Evolutionary conservation across 53 echinoderm and acorn worm species (phyloP).

Genomic region (Hippasteria phrygiana): DNA sequence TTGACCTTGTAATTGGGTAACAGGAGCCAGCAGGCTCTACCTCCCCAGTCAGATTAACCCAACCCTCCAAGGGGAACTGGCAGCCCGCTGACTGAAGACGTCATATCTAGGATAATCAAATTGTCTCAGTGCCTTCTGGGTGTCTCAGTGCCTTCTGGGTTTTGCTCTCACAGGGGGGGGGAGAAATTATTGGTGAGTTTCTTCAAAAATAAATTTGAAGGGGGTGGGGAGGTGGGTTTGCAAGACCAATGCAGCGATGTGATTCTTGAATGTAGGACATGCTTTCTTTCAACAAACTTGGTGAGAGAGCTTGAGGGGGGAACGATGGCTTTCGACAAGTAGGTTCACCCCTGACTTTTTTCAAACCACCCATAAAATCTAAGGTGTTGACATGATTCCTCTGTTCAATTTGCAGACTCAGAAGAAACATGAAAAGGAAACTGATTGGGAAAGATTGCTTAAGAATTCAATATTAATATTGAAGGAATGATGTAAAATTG

Average conservation of each 20-base stretch:
- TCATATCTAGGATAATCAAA: slow-evolving; percentile 61
- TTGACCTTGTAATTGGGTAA: slow-evolving; percentile 48
- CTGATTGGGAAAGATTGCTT: too few species aligned
- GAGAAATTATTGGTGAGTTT: not conserved
- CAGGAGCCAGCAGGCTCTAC: not conserved
- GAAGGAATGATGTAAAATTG: too few species aligned
- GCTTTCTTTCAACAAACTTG: too few species aligned
- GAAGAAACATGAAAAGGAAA: too few species aligned
- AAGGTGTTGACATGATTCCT: too few species aligned
- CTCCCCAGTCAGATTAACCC: slow-evolving; percentile 28
- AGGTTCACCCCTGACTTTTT: too few species aligned
- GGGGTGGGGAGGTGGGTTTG: not conserved
- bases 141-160: slow-evolving; percentile 4
- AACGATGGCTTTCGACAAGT: too few species aligned
- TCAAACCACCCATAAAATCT: too few species aligned
- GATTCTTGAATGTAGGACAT: not conserved
- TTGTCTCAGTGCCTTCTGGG: slow-evolving; percentile 25
- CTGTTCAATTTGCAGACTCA: too few species aligned
- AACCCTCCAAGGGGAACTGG: not conserved
- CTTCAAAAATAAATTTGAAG: not conserved
- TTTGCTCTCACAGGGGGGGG: slow-evolving; percentile 8
- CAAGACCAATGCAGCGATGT: slow-evolving; percentile 13
- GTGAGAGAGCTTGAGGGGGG: too few species aligned
- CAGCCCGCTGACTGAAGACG: slow-evolving; percentile 46
- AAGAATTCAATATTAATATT: too few species aligned